Evolutionary conservation across 2,797 vertebrate species (phyloP).

Genomic region (Gambusia yucatana): DNA sequence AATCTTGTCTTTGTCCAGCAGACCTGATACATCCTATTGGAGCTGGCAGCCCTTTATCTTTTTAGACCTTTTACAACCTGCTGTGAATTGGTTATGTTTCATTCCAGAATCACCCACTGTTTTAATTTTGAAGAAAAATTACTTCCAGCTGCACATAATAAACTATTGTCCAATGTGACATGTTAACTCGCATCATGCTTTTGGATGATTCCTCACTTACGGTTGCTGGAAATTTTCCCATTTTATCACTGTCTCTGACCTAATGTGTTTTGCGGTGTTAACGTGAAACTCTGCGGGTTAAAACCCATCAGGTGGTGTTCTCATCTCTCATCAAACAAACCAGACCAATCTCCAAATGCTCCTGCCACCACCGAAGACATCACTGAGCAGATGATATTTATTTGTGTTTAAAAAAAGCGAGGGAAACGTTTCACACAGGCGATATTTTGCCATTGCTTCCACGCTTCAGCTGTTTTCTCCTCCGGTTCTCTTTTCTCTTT

Average conservation of each 20-base stretch:
- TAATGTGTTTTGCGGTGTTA: slow-evolving; percentile 10
- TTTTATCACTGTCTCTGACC: slow-evolving; percentile 13
- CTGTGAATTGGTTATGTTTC: neutral
- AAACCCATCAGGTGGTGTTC: slow-evolving; percentile 54
- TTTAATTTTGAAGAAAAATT: slow-evolving; percentile 11
- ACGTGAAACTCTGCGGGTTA: slow-evolving; percentile 22
- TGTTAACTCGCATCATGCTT: slow-evolving; percentile 23
- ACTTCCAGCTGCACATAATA: slow-evolving; percentile 4
- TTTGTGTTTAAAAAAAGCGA: slow-evolving; percentile 24
- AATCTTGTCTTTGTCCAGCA: neutral
- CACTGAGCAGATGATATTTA: slow-evolving; percentile 22
- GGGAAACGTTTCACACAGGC: slow-evolving; percentile 22
- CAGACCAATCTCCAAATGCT: slow-evolving; percentile 16
- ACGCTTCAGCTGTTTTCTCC: slow-evolving; percentile 42
- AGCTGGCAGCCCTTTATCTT: neutral
- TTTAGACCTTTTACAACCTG: neutral
- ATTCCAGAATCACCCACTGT: neutral
- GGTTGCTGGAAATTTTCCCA: slow-evolving; percentile 13
- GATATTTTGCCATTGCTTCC: slow-evolving; percentile 33
- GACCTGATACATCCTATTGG: neutral
- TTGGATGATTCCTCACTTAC: slow-evolving; percentile 5
- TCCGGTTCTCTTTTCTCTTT: slow-evolving; percentile 61
- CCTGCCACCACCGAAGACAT: slow-evolving; percentile 7
- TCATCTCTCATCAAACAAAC: slow-evolving; percentile 51
- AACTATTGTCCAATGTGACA: neutral